Base-by-base conservation (phyloP, 1,140 invertebrate species). In the Drosophila rufa region DNA sequence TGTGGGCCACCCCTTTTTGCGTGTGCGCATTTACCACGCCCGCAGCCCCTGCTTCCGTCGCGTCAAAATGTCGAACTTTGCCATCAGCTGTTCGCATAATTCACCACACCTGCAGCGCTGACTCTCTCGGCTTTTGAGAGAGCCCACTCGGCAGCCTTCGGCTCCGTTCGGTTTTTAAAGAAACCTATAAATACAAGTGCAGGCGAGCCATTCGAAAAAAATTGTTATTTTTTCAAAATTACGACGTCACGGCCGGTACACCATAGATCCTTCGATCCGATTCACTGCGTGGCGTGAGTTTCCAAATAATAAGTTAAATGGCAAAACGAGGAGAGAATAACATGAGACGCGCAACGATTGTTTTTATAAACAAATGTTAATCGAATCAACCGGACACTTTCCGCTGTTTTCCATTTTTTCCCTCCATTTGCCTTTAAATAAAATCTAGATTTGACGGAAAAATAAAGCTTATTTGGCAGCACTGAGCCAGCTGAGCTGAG, bases 401-500 rank as follows among this genome's bases (percentile, higher is more conserved):
- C 30, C 1, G 30, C 30, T 33, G 30, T 30, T 30, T 30, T 30
- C 27, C 7, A 30, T 30, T 8, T 27, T 0, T 27, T 27, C 6
- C 27, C 55, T 40, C 12, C 38, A 40, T 22, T 3, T 0, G 14
- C 19, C 36, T 38, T 12, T 4, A 1, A 14, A 38, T 1, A 38
- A 38, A 9, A 38, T 8, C 1, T 0, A 22, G 8, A 36, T 19
- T 36, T 8, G 17, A 38, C 12, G 1, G 19, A 30, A 38, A 19
- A 46, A 38, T 3, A 11, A 17, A 1, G 33, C 51, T 55, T 3
- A 55, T 9, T 9, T 22, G 6, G 4, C 51, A 38, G 12, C 40
- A 11, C 38, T 65, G 40, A 70, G 79, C 83, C 89, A 91, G 87
- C 53, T 56, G 53, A 87, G 87, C 69, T 79, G 83, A 69, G 82